Percentiles rank a stretch among this genome's conserved stretches.
Conservation (phyloP, 2,888 invertebrate genomes). For the Hoplodrina blanda region DNA sequence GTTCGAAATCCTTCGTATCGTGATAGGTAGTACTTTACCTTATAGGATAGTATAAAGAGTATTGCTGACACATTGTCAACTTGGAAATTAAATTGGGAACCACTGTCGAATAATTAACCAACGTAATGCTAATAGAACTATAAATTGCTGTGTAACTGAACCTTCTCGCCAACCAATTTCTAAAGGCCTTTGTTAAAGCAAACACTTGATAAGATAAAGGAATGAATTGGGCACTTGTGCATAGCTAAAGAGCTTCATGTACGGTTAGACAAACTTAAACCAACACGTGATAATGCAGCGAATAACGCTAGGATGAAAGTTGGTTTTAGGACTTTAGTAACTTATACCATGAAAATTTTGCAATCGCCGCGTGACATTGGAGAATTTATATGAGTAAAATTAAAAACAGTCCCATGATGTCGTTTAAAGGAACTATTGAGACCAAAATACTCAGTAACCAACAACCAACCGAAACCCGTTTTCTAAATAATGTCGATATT, state of each 20-base stretch:
- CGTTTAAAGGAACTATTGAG: too few species aligned
- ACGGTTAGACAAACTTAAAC: constrained; percentile 22
- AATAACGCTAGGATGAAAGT: background rate
- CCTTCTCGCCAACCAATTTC: constrained; percentile 14
- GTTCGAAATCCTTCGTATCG: too few species aligned
- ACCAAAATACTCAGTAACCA: too few species aligned
- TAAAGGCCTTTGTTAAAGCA: constrained; percentile 13
- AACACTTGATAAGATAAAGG: constrained; percentile 19
- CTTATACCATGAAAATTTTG: background rate
- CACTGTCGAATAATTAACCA: background rate
- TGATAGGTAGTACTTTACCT: too few species aligned
- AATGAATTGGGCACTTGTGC: constrained; percentile 3
- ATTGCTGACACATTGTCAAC: too few species aligned
- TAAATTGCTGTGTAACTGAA: background rate
- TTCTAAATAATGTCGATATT: too few species aligned
- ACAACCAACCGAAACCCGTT: too few species aligned
- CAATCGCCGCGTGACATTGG: background rate
- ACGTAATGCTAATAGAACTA: background rate
- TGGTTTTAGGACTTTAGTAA: background rate
- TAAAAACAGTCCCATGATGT: too few species aligned
- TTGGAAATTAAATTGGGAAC: too few species aligned
- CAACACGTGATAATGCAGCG: background rate
- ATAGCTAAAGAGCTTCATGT: constrained; percentile 8
- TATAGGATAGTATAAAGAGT: too few species aligned
- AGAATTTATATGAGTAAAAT: too few species aligned